Conservation (phyloP, 1,140 invertebrate genomes). For the Chironomus striatipennis region DNA sequence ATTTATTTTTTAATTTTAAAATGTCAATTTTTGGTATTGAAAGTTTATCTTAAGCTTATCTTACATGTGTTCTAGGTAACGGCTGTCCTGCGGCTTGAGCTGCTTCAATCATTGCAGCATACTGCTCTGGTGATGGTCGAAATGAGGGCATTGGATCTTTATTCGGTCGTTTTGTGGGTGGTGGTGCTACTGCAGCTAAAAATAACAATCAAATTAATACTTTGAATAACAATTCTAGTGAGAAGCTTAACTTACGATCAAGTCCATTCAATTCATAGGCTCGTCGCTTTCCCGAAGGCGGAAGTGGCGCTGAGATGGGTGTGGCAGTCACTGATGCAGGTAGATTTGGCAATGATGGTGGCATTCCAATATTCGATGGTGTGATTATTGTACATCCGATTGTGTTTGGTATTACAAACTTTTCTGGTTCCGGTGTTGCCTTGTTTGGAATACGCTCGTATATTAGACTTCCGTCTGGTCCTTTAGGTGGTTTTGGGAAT, state of each 20-base stretch:
- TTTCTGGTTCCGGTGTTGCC: slow-evolving; percentile 54
- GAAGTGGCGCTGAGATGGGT: slow-evolving; percentile 41
- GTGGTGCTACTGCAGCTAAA: slow-evolving; percentile 41
- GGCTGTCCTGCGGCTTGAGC: slow-evolving; percentile 50
- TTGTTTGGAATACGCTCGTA: slow-evolving; percentile 78
- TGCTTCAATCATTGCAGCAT: slow-evolving; percentile 54
- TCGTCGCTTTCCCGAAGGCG: slow-evolving; percentile 58
- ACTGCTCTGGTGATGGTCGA: slow-evolving; percentile 54
- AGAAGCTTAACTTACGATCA: slow-evolving; percentile 56
- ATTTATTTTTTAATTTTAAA: slow-evolving; percentile 19
- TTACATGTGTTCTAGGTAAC: slow-evolving; percentile 54
- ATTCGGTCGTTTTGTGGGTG: slow-evolving; percentile 55
- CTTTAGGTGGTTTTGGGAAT: slow-evolving; percentile 82
- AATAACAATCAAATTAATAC: not conserved
- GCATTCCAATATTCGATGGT: slow-evolving; percentile 40
- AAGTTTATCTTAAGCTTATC: slow-evolving; percentile 27
- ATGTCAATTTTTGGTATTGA: slow-evolving; percentile 2
- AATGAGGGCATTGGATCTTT: slow-evolving; percentile 61
- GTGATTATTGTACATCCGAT: slow-evolving; percentile 33
- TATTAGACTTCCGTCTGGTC: slow-evolving; percentile 71
- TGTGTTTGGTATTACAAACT: slow-evolving; percentile 31
- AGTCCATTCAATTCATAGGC: slow-evolving; percentile 81
- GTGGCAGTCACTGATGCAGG: slow-evolving; percentile 45
- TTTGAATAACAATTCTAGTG: slow-evolving; percentile 24
- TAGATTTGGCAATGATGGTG: slow-evolving; percentile 29